These are phyloP conservation scores for Drosophila ambigua DNA, from an alignment of 1,140 invertebrate genomes.

Conservation along the genomic window DNA sequence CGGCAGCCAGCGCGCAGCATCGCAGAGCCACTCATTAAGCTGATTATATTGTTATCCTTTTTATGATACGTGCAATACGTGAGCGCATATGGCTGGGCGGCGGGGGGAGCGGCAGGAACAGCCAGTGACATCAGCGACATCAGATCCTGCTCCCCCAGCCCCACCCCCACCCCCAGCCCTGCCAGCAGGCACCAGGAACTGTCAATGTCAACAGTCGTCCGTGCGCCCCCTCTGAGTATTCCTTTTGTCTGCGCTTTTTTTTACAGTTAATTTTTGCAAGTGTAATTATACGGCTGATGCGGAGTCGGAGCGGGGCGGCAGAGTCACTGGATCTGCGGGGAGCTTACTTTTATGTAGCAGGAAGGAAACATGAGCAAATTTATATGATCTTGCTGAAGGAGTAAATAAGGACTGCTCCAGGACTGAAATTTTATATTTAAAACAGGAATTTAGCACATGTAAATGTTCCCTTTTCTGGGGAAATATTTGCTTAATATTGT, in stretches of 20 bases:
- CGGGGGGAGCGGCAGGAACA: slow-evolving; percentile 32
- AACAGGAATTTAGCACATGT: too few species aligned
- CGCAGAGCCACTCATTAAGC: slow-evolving; percentile 78
- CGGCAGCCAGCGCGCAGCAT: slow-evolving; percentile 21
- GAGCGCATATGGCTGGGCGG: slow-evolving; percentile 71
- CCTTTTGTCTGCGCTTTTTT: slow-evolving; percentile 35
- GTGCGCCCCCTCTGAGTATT: slow-evolving; percentile 6
- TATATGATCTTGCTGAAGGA: slow-evolving; percentile 37
- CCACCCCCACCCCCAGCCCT: background rate
- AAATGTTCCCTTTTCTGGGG: too few species aligned
- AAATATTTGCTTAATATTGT: too few species aligned
- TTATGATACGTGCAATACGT: slow-evolving; percentile 83
- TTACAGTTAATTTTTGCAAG: slow-evolving; percentile 69
- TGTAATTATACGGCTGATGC: slow-evolving; percentile 70
- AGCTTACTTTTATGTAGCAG: slow-evolving; percentile 68
- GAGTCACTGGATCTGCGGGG: slow-evolving; percentile 45
- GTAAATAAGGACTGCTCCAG: too few species aligned
- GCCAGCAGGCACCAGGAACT: background rate
- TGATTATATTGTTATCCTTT: slow-evolving; percentile 84
- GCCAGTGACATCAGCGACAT: slow-evolving; percentile 44
- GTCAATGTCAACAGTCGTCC: slow-evolving; percentile 22
- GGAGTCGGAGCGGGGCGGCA: background rate
- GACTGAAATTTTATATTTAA: background rate
- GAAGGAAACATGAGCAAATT: slow-evolving; percentile 37
- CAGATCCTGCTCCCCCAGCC: background rate